These are phyloP conservation scores for Silurus glanis DNA, from an alignment of 2,113 vertebrate species.

Conservation along the genomic window DNA sequence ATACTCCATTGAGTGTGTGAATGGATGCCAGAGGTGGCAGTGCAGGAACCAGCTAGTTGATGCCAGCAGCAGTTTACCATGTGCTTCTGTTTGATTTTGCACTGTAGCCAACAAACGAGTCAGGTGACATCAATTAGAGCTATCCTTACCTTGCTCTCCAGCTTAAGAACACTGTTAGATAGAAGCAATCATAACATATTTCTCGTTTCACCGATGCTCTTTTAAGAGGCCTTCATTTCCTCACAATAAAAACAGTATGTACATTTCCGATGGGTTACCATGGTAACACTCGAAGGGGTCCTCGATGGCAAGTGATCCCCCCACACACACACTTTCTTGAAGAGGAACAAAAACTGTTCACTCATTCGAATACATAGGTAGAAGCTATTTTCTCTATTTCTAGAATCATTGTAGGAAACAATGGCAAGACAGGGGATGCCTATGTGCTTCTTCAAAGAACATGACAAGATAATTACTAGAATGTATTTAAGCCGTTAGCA, in stretches of 20 bases:
- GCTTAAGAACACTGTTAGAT: conserved; percentile 33
- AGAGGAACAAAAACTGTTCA: conserved; percentile 30
- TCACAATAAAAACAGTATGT: conserved; percentile 50
- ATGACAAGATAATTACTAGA: conserved; percentile 37
- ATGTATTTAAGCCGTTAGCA: conserved; percentile 12
- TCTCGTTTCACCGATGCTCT: conserved; percentile 25
- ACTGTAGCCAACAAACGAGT: conserved; percentile 36
- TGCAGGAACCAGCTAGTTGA: not conserved
- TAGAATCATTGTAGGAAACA: conserved; percentile 27
- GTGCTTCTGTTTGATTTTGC: conserved; percentile 32
- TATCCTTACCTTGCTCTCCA: conserved; percentile 42
- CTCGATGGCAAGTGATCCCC: conserved; percentile 47
- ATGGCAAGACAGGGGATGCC: not conserved
- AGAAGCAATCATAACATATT: conserved; percentile 36
- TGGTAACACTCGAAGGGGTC: conserved; percentile 56
- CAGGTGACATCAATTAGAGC: conserved; percentile 23
- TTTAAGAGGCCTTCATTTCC: conserved; percentile 44
- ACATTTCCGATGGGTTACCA: conserved; percentile 57
- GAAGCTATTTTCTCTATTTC: conserved; percentile 34
- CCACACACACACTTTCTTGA: not conserved
- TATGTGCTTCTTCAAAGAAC: not conserved
- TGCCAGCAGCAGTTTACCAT: not conserved
- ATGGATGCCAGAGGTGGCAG: conserved; percentile 22
- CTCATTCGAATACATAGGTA: conserved; percentile 35
- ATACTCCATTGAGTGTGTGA: not conserved